Percentiles rank a stretch among this genome's conserved stretches.
Evolutionary conservation across 2,113 vertebrate genomes (phyloP).

Genomic region (Pteropus alecto): DNA sequence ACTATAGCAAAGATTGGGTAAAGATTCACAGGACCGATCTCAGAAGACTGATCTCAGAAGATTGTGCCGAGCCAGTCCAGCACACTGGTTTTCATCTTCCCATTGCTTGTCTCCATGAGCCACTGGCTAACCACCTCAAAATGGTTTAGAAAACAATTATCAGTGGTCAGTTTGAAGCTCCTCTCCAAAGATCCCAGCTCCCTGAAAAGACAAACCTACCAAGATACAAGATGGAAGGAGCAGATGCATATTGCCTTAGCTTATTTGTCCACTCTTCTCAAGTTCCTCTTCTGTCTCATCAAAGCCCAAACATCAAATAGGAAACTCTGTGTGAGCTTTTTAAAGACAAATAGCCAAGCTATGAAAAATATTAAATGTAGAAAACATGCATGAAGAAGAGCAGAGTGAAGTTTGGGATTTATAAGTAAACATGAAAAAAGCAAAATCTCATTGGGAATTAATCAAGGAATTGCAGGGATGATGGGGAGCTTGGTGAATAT

Average conservation of each 20-base stretch:
- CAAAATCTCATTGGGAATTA: not conserved
- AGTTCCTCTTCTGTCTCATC: not conserved
- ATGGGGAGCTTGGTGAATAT: not conserved
- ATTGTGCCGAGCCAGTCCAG: accelerated
- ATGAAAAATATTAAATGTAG: not conserved
- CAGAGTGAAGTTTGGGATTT: not conserved
- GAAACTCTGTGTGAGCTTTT: not conserved
- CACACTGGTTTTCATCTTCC: not conserved
- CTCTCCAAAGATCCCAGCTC: not conserved
- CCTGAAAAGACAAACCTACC: not conserved
- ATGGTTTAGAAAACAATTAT: not conserved
- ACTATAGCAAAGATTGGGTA: not conserved
- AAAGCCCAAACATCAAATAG: not conserved
- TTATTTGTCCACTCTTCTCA: too few relatives aligned
- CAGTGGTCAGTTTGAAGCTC: not conserved
- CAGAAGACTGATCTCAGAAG: not conserved
- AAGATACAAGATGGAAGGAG: not conserved
- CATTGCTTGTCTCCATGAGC: not conserved
- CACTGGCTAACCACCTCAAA: not conserved
- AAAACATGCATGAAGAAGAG: not conserved
- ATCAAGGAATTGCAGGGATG: not conserved
- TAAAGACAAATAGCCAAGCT: not conserved
- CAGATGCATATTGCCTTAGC: not conserved
- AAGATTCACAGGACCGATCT: not conserved
- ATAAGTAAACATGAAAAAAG: not conserved